Percentiles rank a stretch among this genome's conserved stretches.
Evolutionary conservation across 2,797 vertebrate species (phyloP).

Genomic region (Chloroceryle inda): DNA sequence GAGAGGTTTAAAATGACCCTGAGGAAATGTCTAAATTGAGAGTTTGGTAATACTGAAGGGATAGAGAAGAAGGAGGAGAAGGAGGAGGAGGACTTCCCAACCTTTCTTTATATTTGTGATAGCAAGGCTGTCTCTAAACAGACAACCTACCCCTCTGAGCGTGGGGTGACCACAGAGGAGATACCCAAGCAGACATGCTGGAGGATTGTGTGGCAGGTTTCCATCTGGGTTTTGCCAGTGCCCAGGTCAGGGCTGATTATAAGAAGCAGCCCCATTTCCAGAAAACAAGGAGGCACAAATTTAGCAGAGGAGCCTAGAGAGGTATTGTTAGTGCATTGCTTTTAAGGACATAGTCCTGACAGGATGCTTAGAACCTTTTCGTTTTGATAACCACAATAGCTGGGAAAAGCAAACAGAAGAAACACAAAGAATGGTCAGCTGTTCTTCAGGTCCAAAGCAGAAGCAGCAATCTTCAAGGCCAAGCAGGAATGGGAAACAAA

Average conservation of each 20-base stretch:
- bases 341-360: not conserved
- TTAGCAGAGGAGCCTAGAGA: not conserved
- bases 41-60: not conserved
- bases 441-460: constrained; percentile 15
- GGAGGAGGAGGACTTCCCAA: not conserved
- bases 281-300: not conserved
- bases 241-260: not conserved
- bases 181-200: not conserved
- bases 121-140: not conserved
- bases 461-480: not conserved
- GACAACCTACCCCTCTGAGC: not conserved
- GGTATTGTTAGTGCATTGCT: not conserved
- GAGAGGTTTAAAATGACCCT: not conserved
- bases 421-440: not conserved
- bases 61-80: not conserved
- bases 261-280: not conserved
- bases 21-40: not conserved
- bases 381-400: not conserved
- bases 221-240: not conserved
- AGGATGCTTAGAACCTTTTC: not conserved
- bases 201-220: not conserved
- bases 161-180: rapidly evolving
- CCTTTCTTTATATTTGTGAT: not conserved
- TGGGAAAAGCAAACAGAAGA: not conserved
- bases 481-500: not conserved